phyloP scores from a whole-genome alignment of 2,797 vertebrate species.

The Alfaro cultratus region DNA sequence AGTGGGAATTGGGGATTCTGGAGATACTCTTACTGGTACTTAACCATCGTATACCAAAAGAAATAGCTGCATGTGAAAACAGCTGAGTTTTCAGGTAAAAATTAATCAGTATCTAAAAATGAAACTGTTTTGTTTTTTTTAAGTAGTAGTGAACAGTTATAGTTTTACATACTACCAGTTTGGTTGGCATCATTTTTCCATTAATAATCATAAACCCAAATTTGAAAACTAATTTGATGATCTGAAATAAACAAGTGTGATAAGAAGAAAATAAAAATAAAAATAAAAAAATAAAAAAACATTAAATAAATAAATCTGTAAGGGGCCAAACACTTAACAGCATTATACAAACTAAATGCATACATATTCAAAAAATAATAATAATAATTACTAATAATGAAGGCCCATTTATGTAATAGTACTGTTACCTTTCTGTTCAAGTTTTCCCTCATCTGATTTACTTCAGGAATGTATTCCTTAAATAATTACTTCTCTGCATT shows the following conservation, averaged over 20 bases:
- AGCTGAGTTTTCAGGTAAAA: background rate
- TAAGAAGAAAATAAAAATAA: no score
- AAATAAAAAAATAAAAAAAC: background rate
- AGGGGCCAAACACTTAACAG: background rate
- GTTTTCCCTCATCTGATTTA: background rate
- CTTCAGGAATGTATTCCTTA: background rate
- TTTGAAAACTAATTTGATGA: background rate
- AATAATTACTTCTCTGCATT: background rate
- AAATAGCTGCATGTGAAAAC: no score
- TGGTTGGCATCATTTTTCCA: background rate
- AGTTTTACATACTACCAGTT: no score
- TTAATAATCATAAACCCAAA: background rate
- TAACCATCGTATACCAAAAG: background rate
- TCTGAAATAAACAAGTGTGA: no score
- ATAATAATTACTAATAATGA: background rate
- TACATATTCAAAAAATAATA: background rate
- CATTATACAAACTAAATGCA: background rate
- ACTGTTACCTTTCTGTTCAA: no score
- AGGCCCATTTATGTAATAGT: background rate
- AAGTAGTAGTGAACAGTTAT: background rate
- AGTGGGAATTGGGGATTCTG: background rate
- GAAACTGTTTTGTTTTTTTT: background rate
- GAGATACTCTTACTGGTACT: background rate
- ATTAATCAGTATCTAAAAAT: background rate
- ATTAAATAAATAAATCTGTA: background rate